These are phyloP conservation scores for Eueides isabella DNA, from an alignment of 1,140 invertebrate species.

Conservation along the genomic window DNA sequence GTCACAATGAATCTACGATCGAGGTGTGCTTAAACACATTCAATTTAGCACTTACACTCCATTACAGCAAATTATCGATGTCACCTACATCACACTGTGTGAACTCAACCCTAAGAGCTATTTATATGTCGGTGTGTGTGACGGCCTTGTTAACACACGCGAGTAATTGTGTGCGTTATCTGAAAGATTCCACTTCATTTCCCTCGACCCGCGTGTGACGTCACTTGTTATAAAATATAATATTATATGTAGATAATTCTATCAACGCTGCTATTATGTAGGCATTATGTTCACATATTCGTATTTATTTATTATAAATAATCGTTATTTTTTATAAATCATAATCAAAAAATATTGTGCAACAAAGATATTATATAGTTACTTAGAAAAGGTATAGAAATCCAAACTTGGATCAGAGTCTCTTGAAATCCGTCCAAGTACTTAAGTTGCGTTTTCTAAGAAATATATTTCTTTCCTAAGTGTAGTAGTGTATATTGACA, in stretches of 20 bases:
- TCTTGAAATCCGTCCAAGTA: no score
- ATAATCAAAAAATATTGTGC: no score
- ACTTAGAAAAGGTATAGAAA: no score
- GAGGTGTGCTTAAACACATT: conserved; percentile 64
- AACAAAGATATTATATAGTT: no score
- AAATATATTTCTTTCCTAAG: no score
- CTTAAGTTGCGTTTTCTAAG: no score
- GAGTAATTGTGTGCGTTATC: conserved; percentile 74
- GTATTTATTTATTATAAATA: neutral
- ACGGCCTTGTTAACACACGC: conserved; percentile 41
- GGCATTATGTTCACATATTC: neutral
- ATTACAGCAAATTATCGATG: conserved; percentile 77
- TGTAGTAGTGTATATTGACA: no score
- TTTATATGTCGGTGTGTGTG: conserved; percentile 45
- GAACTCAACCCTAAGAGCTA: conserved; percentile 65
- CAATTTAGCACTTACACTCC: conserved; percentile 73
- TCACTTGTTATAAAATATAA: conserved; percentile 63
- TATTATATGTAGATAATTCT: conserved; percentile 32
- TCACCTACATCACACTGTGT: conserved; percentile 74
- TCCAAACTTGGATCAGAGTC: no score
- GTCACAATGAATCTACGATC: conserved; percentile 50
- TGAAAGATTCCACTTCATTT: conserved; percentile 80
- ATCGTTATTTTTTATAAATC: no score
- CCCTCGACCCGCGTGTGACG: conserved; percentile 73
- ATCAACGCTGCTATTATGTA: neutral